These are phyloP conservation scores for Ameiurus melas DNA, from an alignment of 2,113 vertebrate species.

Conservation along the genomic window DNA sequence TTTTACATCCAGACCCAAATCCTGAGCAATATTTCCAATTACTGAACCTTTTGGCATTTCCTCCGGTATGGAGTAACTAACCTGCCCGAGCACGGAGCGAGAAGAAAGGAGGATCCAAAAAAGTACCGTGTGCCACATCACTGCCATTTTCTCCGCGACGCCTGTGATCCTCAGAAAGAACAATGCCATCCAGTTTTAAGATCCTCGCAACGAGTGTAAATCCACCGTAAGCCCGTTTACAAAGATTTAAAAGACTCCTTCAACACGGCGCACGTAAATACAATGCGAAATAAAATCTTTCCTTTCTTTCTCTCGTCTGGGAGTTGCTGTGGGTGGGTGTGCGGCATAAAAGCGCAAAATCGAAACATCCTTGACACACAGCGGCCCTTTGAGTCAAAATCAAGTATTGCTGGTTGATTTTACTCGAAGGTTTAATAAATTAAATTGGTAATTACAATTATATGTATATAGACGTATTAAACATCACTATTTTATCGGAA, in stretches of 20 bases:
- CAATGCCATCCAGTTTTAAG: not conserved
- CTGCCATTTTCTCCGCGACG: not conserved
- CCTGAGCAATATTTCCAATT: conserved; percentile 66
- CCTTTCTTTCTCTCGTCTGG: not conserved
- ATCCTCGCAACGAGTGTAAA: not conserved
- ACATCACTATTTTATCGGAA: not conserved
- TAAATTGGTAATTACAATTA: not conserved
- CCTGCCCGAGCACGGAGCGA: conserved; percentile 45
- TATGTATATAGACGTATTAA: not conserved
- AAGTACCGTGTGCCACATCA: conserved; percentile 58
- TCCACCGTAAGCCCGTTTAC: no score
- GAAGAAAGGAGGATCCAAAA: conserved; percentile 35
- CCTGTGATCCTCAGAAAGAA: not conserved
- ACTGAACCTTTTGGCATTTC: conserved; percentile 64
- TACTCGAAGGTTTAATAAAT: not conserved
- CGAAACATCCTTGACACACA: conserved; percentile 31
- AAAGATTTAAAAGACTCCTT: not conserved
- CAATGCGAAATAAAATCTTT: not conserved
- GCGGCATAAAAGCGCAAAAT: not conserved
- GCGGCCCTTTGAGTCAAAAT: conserved; percentile 47
- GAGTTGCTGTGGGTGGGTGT: conserved; percentile 1
- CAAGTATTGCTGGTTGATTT: conserved; percentile 2
- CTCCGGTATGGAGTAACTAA: conserved; percentile 66
- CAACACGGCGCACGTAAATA: not conserved
- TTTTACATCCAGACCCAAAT: conserved; percentile 62